Evolutionary conservation across 2,888 invertebrate genomes (phyloP).

Genomic region (Gonocerus acuteangulatus): DNA sequence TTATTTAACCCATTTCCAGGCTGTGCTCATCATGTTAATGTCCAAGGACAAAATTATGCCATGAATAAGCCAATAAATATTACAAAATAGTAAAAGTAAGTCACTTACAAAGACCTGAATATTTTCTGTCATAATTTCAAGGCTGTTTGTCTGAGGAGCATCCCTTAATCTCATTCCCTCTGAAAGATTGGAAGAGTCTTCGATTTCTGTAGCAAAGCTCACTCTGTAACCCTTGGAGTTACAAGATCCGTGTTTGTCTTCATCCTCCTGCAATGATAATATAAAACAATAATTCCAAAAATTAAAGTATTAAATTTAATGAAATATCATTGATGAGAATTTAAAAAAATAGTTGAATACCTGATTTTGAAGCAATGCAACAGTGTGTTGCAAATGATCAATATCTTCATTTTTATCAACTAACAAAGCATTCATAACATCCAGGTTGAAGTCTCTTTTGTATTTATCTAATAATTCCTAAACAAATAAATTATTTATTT

Average conservation of each 20-base stretch:
- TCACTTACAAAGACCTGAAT: too few relatives aligned
- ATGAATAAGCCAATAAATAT: too few relatives aligned
- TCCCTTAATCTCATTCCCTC: slow-evolving; percentile 31
- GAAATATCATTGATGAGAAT: not conserved
- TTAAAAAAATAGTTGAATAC: slow-evolving; percentile 1
- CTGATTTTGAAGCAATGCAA: slow-evolving; percentile 39
- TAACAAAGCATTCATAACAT: slow-evolving; percentile 54
- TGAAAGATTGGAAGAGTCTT: slow-evolving; percentile 8
- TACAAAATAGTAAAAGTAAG: too few relatives aligned
- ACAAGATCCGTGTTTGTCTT: slow-evolving; percentile 26
- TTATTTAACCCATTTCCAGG: too few relatives aligned
- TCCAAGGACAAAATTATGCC: too few relatives aligned
- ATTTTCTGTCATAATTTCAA: not conserved
- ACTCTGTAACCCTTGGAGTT: slow-evolving; percentile 33
- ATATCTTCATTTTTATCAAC: slow-evolving; percentile 65
- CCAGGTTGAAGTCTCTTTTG: slow-evolving; percentile 44
- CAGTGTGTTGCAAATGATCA: slow-evolving; percentile 48
- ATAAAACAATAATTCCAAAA: too few relatives aligned
- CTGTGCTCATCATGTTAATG: too few relatives aligned
- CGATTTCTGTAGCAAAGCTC: slow-evolving; percentile 35
- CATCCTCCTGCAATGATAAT: slow-evolving; percentile 9
- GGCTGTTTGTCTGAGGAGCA: slow-evolving; percentile 25
- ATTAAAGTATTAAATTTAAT: not conserved
- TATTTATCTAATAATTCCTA: slow-evolving; percentile 38
- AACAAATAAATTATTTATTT: slow-evolving; percentile 19